Evolutionary conservation across 2,888 invertebrate species (phyloP).

Genomic region (Agapetus fuscipes): DNA sequence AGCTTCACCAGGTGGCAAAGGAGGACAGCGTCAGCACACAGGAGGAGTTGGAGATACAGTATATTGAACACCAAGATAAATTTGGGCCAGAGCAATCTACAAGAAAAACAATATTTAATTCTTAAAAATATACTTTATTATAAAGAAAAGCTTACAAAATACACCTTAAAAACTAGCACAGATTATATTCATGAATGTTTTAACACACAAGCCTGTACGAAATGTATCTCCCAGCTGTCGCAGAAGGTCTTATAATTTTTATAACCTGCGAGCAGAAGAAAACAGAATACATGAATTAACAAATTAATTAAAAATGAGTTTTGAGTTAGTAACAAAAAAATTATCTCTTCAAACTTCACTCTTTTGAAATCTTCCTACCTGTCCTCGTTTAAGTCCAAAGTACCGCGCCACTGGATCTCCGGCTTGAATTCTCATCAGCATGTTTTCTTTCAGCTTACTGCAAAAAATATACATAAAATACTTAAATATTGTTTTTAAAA

Average conservation of each 20-base stretch:
- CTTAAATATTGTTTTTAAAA: no score
- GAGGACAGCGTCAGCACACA: no score
- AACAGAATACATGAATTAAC: background rate
- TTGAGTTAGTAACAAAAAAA: no score
- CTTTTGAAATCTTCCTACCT: slow-evolving; percentile 60
- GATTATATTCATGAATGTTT: no score
- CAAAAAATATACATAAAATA: slow-evolving; percentile 5
- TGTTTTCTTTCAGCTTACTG: slow-evolving; percentile 95
- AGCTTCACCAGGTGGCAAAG: no score
- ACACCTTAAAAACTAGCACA: no score
- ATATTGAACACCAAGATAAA: no score
- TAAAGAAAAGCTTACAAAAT: no score
- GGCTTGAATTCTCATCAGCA: slow-evolving; percentile 97
- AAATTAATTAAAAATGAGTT: background rate
- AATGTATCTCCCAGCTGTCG: slow-evolving; percentile 97
- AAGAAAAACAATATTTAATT: background rate
- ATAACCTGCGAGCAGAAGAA: slow-evolving; percentile 61
- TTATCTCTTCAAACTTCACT: no score
- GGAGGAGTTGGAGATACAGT: no score
- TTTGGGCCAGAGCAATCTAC: no score
- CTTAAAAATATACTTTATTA: background rate
- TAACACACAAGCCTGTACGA: slow-evolving; percentile 91
- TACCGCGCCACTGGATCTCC: slow-evolving; percentile 98
- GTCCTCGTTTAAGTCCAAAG: slow-evolving; percentile 96
- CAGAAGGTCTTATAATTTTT: slow-evolving; percentile 95